phyloP scores from a whole-genome alignment of 92 coral and sea anemone genomes.

The Siderastrea siderea region DNA sequence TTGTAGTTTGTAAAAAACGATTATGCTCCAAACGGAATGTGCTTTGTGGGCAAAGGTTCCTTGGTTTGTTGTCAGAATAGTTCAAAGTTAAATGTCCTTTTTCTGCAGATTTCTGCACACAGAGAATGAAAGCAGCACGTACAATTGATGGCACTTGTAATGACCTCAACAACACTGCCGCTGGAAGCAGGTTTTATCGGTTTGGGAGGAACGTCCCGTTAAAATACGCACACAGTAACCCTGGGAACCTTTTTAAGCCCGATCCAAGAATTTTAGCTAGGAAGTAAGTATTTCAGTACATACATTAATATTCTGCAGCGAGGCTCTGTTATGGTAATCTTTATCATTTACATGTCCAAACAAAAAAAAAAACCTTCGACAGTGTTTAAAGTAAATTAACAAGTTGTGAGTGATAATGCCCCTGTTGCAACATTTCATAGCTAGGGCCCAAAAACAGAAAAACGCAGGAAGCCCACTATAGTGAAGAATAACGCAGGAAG shows the following conservation, averaged over 20 bases:
- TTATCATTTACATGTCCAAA: too few relatives aligned
- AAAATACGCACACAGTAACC: constrained; percentile 37
- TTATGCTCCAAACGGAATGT: too few relatives aligned
- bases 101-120: constrained; percentile 74
- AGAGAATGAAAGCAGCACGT: constrained; percentile 77
- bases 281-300: constrained; percentile 53
- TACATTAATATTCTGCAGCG: neutral
- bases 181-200: constrained; percentile 88
- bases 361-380: too few relatives aligned
- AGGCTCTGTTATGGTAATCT: too few relatives aligned
- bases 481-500: too few relatives aligned
- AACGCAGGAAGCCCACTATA: too few relatives aligned
- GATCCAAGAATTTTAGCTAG: constrained; percentile 79
- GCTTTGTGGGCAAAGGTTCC: neutral
- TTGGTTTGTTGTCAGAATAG: neutral
- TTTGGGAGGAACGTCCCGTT: constrained; percentile 85
- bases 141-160: constrained; percentile 88
- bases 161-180: constrained; percentile 67
- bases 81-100: neutral
- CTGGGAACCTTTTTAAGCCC: constrained; percentile 67
- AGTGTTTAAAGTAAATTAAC: too few relatives aligned
- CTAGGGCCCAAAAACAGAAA: too few relatives aligned
- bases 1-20: too few relatives aligned
- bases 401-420: too few relatives aligned
- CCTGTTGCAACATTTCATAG: too few relatives aligned